phyloP scores from a whole-genome alignment of 2,797 vertebrate species.

The Peromyscus melanophrys region DNA sequence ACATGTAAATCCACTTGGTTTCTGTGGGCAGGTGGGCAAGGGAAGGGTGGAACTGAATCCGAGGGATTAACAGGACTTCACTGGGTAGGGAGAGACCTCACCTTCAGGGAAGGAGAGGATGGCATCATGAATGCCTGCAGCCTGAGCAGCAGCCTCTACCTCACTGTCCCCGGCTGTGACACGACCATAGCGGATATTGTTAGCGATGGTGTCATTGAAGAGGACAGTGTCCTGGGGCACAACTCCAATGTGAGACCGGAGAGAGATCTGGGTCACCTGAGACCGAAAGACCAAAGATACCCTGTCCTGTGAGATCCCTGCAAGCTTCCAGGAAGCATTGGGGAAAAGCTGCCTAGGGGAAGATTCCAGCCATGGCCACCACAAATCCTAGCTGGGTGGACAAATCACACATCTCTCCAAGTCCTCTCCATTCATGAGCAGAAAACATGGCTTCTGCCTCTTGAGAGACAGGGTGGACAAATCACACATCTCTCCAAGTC shows the following conservation, averaged over 20 bases:
- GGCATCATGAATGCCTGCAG: slow-evolving; percentile 96
- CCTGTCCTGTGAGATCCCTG: background rate
- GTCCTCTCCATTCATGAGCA: too few relatives aligned
- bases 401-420: too few relatives aligned
- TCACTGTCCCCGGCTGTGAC: slow-evolving; percentile 93
- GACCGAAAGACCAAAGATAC: background rate
- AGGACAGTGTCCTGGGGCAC: slow-evolving; percentile 99
- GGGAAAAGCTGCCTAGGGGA: background rate
- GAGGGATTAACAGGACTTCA: background rate
- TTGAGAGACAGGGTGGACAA: background rate
- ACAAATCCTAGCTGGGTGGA: background rate
- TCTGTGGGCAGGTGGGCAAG: slow-evolving; percentile 13
- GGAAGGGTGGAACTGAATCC: background rate
- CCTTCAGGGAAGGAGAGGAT: slow-evolving; percentile 95
- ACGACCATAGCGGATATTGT: slow-evolving; percentile 97
- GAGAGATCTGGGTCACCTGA: slow-evolving; percentile 95
- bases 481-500: background rate
- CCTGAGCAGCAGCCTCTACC: slow-evolving; percentile 94
- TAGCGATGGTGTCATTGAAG: slow-evolving; percentile 96
- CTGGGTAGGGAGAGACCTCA: slow-evolving; percentile 78
- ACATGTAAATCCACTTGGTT: background rate
- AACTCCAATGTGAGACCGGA: slow-evolving; percentile 96
- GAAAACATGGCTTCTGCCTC: too few relatives aligned
- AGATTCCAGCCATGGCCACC: background rate
- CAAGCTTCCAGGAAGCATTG: background rate